These are phyloP conservation scores for Brachyptera risi DNA, from an alignment of 2,888 invertebrate species.

Conservation along the genomic window DNA sequence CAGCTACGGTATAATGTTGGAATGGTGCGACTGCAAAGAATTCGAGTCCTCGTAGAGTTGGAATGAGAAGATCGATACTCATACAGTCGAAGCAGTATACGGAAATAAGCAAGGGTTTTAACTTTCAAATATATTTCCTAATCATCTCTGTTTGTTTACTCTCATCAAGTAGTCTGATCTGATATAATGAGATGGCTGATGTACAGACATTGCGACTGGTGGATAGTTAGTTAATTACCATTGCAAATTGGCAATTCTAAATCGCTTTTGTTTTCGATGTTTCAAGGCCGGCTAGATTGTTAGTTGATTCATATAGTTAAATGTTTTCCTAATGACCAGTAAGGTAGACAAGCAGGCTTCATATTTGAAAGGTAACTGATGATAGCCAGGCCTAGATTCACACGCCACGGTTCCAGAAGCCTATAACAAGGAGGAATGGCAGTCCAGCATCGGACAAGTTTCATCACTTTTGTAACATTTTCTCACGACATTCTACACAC, in stretches of 20 bases:
- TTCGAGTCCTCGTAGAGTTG: not conserved
- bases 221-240: too few species aligned
- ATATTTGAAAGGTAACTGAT: slow-evolving; percentile 9
- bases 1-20: slow-evolving; percentile 5
- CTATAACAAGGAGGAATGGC: not conserved
- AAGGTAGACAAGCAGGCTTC: not conserved
- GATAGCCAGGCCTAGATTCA: not conserved
- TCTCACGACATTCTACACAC: slow-evolving; percentile 16
- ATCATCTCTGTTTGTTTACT: too few species aligned
- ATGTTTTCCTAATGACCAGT: not conserved
- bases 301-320: not conserved
- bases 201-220: too few species aligned
- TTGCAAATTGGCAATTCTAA: not conserved
- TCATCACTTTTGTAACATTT: not conserved
- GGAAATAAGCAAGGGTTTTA: slow-evolving; percentile 3
- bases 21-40: slow-evolving; percentile 4
- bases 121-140: too few species aligned
- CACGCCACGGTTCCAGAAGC: not conserved
- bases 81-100: not conserved
- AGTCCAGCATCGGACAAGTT: not conserved
- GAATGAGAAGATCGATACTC: not conserved
- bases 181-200: too few species aligned
- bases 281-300: not conserved
- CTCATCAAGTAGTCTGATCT: too few species aligned
- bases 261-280: not conserved